Conservation (phyloP, 2,888 invertebrate species). For the Caradrina clavipalpis region DNA sequence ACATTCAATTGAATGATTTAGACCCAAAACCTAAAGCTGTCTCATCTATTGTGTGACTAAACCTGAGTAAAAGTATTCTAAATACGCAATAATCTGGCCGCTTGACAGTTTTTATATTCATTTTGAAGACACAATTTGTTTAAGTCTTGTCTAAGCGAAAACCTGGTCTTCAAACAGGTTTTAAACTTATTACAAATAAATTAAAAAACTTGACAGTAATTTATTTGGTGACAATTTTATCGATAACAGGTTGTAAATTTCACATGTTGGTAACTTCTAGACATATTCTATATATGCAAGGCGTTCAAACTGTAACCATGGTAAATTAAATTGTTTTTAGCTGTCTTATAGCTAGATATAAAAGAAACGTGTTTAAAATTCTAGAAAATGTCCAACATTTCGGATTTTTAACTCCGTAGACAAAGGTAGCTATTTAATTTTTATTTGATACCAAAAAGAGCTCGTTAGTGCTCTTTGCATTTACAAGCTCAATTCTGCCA, state of each 20-base stretch:
- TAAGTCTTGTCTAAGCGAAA: conserved; percentile 15
- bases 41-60: not conserved
- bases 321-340: conserved; percentile 1
- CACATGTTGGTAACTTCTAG: not conserved
- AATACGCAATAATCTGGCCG: not conserved
- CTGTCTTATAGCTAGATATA: not conserved
- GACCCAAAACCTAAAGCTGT: not conserved
- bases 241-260: conserved; percentile 26
- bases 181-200: conserved; percentile 19
- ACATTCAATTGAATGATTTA: conserved; percentile 2
- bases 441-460: no score
- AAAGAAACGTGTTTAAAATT: not conserved
- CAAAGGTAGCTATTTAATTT: no score
- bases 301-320: not conserved
- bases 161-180: conserved; percentile 37
- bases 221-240: conserved; percentile 50
- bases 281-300: not conserved
- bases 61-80: conserved; percentile 7
- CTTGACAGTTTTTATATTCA: not conserved
- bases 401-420: no score
- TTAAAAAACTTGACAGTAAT: conserved; percentile 36
- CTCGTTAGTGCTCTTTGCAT: no score
- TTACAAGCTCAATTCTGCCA: no score
- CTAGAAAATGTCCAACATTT: no score
- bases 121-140: conserved; percentile 5